A percentile compares a stretch with the other conserved stretches of the same genome.
Conservation (phyloP, 2,888 invertebrate genomes). For the Alsophila aescularia region DNA sequence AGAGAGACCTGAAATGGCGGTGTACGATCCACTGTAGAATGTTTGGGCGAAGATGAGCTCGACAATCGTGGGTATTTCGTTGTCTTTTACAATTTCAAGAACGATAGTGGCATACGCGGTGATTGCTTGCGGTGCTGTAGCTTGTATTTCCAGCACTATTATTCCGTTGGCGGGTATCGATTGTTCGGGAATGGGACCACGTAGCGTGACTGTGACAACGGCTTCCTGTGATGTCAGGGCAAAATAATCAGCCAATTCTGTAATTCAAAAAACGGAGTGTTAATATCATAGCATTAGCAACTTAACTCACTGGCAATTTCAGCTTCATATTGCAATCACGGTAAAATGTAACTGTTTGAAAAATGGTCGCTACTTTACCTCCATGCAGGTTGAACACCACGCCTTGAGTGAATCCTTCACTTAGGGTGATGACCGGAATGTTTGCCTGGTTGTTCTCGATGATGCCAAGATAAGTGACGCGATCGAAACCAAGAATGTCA, state of each 20-base stretch:
- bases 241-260: constrained; percentile 24
- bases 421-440: constrained; percentile 44
- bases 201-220: constrained; percentile 16
- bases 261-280: neutral
- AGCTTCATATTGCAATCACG: too few relatives aligned
- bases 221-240: constrained; percentile 9
- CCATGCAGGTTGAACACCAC: constrained; percentile 44
- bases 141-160: constrained; percentile 44
- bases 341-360: too few relatives aligned
- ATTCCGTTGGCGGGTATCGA: constrained; percentile 41
- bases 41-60: constrained; percentile 31
- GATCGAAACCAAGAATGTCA: constrained; percentile 41
- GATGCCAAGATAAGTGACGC: constrained; percentile 41
- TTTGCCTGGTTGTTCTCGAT: constrained; percentile 33
- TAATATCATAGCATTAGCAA: neutral
- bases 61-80: constrained; percentile 5
- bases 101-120: constrained; percentile 46
- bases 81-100: constrained; percentile 33
- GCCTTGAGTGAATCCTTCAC: constrained; percentile 40
- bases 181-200: constrained; percentile 41
- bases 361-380: constrained; percentile 34
- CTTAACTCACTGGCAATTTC: too few relatives aligned
- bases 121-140: constrained; percentile 36
- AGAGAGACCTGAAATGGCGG: constrained; percentile 28
- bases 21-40: constrained; percentile 45